Percentiles rank a stretch among this genome's conserved stretches.
Evolutionary conservation across 92 coral and sea anemone genomes (phyloP).

Genomic region (Zoanthus solanderi): DNA sequence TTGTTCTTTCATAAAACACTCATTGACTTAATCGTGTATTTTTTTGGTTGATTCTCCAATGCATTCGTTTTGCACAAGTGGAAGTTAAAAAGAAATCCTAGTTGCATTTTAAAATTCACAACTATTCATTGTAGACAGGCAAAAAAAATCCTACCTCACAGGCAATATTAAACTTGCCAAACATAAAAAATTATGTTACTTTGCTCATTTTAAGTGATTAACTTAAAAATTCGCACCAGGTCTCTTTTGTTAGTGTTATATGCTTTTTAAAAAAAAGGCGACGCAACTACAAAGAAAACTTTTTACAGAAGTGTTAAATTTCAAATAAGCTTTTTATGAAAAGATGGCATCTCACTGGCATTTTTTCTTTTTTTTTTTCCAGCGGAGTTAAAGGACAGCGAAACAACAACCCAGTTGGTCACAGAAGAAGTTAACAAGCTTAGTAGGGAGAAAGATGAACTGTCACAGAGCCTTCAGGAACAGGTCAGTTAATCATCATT

Average conservation of each 20-base stretch:
- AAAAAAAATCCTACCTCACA: background rate
- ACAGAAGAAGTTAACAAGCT: constrained; percentile 1
- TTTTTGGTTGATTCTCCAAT: too few species aligned
- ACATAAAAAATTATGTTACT: background rate
- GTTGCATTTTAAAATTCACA: background rate
- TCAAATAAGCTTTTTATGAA: background rate
- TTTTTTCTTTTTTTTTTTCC: too few species aligned
- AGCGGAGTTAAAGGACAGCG: constrained; percentile 17
- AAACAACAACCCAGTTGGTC: background rate
- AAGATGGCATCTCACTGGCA: background rate
- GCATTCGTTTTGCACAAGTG: too few species aligned
- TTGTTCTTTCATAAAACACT: too few species aligned
- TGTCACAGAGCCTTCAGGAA: background rate
- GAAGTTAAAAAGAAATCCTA: too few species aligned
- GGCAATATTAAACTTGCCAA: background rate
- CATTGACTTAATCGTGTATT: too few species aligned
- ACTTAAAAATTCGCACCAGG: background rate
- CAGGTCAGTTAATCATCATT: background rate
- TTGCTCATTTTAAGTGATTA: background rate
- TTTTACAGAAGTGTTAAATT: background rate
- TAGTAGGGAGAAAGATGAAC: background rate
- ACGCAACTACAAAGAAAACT: background rate
- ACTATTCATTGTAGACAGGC: background rate
- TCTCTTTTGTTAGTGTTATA: too few species aligned
- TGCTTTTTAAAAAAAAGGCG: background rate